Conservation (phyloP, 2,113 vertebrate genomes). For the Hydrochoerus hydrochaeris region DNA sequence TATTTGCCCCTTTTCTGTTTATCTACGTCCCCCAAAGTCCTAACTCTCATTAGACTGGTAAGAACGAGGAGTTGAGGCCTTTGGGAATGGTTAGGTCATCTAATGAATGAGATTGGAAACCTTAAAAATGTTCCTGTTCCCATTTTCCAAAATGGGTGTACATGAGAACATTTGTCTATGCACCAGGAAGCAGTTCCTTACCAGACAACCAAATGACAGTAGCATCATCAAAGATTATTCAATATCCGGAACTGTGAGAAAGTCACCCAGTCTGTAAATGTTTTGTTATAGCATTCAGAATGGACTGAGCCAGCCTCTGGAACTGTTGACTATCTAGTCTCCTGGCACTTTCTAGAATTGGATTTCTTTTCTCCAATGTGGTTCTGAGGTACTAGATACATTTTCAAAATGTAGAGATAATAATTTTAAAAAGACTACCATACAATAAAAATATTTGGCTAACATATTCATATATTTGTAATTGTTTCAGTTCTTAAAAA, state of each 20-base stretch:
- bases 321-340: background rate
- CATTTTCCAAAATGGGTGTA: no score
- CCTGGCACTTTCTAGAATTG: background rate
- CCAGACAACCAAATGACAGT: accelerated
- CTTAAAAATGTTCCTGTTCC: background rate
- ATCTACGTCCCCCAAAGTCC: background rate
- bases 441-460: background rate
- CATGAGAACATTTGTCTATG: background rate
- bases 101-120: background rate
- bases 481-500: conserved; percentile 15
- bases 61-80: background rate
- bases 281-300: background rate
- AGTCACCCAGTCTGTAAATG: no score
- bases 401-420: conserved; percentile 13
- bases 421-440: conserved; percentile 19
- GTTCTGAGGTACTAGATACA: background rate
- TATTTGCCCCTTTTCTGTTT: background rate
- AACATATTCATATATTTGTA: background rate
- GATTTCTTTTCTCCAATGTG: background rate
- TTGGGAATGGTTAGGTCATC: background rate
- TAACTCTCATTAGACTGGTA: background rate
- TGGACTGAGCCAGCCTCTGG: background rate
- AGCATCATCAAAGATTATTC: background rate
- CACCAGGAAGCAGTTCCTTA: background rate
- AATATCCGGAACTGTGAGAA: background rate